Base-by-base conservation (phyloP, 2,113 vertebrate genomes). In the Thinocorus orbignyianus region DNA sequence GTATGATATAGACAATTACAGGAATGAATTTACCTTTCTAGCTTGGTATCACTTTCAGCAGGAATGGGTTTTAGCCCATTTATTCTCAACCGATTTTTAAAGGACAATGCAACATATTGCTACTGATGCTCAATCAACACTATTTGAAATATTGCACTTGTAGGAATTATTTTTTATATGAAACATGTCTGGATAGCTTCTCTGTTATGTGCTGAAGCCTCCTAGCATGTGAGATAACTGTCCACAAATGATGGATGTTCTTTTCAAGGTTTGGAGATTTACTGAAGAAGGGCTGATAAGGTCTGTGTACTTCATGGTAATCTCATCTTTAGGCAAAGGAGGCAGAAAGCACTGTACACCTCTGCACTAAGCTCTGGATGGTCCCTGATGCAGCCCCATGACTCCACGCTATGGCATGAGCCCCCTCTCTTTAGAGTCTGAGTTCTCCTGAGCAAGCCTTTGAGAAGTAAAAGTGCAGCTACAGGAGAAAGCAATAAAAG, bases 341-440 rank as follows among this genome's bases (percentile, higher is more conserved):
- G 22, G 11, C 28, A 76, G 76, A 71, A 74, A 54, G 11, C 15
- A 26, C 16, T 0, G 1, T 7, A 1, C 9, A 44, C 3, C 22
- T 44, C 71, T 76, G 44, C 17, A 10, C 14, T 77, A 25, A 78
- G 13, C 22, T 72, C 42, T 44, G n/a, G 23, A 23, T 23, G 28
- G 11, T 15, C 13, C 33, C 18, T 78, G 33, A 37, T 0, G 4
- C 19, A 54, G 25, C 7, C 14, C 8, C 0, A 0, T 65, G 41
- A 30, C 26, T 52, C 26, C 31, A 39, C 16, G 13, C 22, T 13
- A 12, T 15, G 23, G 41, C 11, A 12, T 33, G 30, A 37, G 9
- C 28, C 7, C 11, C 9, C 22, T 39, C 25, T 1, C 0, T 84
- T 80, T 61, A 22, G 10, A 17, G 3, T 17, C 31, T 44, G 5